phyloP scores from a whole-genome alignment of 2,113 vertebrate genomes.

The Casuarius casuarius region DNA sequence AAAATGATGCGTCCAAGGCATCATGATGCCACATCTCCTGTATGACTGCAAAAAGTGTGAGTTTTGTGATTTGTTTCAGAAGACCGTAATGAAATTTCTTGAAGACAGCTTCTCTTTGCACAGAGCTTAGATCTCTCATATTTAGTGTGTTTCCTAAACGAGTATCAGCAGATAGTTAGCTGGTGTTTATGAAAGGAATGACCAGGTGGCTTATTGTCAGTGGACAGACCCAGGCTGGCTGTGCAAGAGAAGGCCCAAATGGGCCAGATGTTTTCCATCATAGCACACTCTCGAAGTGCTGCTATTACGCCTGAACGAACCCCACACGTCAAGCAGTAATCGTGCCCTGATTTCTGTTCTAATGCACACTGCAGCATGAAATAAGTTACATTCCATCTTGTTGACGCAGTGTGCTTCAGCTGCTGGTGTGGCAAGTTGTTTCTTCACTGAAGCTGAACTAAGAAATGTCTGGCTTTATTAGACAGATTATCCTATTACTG shows the following conservation, averaged over 20 bases:
- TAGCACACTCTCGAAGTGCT: background rate
- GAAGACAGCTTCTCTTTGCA: background rate
- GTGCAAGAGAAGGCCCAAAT: background rate
- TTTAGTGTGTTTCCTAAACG: background rate
- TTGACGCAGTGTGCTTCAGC: slow-evolving; percentile 59
- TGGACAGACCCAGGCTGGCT: background rate
- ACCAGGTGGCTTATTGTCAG: background rate
- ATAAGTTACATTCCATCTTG: slow-evolving; percentile 68
- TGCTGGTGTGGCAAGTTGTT: slow-evolving; percentile 60
- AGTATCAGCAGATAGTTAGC: background rate
- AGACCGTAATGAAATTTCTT: background rate
- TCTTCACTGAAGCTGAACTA: slow-evolving; percentile 54
- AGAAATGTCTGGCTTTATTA: slow-evolving; percentile 61
- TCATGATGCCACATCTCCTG: background rate
- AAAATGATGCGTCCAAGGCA: background rate
- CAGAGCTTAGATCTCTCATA: background rate
- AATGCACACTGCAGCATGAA: slow-evolving; percentile 54
- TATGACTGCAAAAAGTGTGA: background rate
- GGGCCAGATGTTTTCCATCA: slow-evolving; percentile 66
- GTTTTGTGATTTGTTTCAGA: background rate
- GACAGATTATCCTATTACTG: slow-evolving; percentile 49
- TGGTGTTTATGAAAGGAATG: slow-evolving; percentile 18
- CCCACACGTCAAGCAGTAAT: slow-evolving; percentile 2
- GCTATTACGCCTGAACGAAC: slow-evolving; percentile 21
- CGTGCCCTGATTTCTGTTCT: slow-evolving; percentile 34